These are phyloP conservation scores for Gastracanthus pulcherrimus DNA, from an alignment of 2,888 invertebrate genomes.

Conservation along the genomic window DNA sequence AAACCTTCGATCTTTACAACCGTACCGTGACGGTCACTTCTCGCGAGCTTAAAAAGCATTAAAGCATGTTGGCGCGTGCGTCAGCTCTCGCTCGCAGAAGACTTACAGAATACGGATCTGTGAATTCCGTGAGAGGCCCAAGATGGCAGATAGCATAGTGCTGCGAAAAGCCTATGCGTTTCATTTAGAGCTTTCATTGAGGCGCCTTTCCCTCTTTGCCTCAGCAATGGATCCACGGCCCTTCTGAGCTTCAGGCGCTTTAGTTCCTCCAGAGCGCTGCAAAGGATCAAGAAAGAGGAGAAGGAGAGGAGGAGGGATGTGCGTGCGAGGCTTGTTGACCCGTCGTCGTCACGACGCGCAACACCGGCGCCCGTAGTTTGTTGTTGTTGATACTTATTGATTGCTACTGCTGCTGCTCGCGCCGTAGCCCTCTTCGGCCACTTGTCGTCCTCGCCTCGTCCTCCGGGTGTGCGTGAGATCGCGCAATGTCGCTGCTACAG, in stretches of 20 bases:
- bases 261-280: no score
- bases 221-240: not conserved
- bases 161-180: no score
- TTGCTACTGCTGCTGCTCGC: constrained; percentile 4
- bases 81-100: not conserved
- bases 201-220: not conserved
- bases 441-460: not conserved
- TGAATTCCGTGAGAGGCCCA: constrained; percentile 3
- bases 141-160: constrained; percentile 36
- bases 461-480: not conserved
- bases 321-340: not conserved
- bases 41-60: no score
- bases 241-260: no score
- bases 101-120: not conserved
- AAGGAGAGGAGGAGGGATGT: not conserved
- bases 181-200: no score
- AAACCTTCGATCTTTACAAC: no score
- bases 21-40: not conserved
- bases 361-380: constrained; percentile 46
- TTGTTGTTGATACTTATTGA: constrained; percentile 49
- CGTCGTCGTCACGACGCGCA: not conserved
- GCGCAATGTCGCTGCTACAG: not conserved
- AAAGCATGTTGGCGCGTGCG: not conserved
- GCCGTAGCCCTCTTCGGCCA: not conserved
- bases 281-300: not conserved